Evolutionary conservation across 2,888 invertebrate genomes (phyloP), one percentile per base, ranked within the genome.

Genomic region (Lasius platythorax): DNA sequence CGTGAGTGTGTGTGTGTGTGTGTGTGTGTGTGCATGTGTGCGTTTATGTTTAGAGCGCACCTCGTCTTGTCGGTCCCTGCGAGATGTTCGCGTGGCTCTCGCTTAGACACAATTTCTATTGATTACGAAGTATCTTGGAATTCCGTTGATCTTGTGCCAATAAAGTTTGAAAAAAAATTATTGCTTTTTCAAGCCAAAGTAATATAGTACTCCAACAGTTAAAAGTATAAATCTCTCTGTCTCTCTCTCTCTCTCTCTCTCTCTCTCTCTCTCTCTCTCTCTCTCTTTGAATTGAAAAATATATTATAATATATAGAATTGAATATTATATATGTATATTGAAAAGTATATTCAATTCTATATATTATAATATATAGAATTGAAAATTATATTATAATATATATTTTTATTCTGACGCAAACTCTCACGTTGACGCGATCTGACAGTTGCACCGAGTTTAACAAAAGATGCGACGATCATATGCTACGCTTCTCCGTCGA

Each of bases 21-120:
- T 93, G 91, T 87, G 91, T 90, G 90, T 92, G 93, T 94, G 92
- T 93, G 91, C 15, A 90, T 93, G 93, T 94, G 92, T 93, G 91
- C 93, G 91, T 92, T 93, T 91, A 92, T 93, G 90, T 92, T 94
- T 94, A 94, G 93, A 92, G 87, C 87, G 86, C 86, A 87, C 82
- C 83, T 87, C 87, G 86, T 43, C 67, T 33, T 43, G 30, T 12
- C 43, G 30, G 23, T 28, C 43, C n/a, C 50, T 40, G 30, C 40
- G 40, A 56, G 53, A 50, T 73, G 89, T 78, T 89, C 91, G 92
- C 92, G 91, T 91, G 91, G 91, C 90, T 90, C 86, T 37, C 83
- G 82, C 82, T 74, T 74, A 43, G 74, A 85, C 43, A 33, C n/a
- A n/a, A 53, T 78, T 43, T 15, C 5, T 18, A 43, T 9, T 5